phyloP scores from a whole-genome alignment of 2,113 vertebrate species.

The Megaptera novaeangliae region DNA sequence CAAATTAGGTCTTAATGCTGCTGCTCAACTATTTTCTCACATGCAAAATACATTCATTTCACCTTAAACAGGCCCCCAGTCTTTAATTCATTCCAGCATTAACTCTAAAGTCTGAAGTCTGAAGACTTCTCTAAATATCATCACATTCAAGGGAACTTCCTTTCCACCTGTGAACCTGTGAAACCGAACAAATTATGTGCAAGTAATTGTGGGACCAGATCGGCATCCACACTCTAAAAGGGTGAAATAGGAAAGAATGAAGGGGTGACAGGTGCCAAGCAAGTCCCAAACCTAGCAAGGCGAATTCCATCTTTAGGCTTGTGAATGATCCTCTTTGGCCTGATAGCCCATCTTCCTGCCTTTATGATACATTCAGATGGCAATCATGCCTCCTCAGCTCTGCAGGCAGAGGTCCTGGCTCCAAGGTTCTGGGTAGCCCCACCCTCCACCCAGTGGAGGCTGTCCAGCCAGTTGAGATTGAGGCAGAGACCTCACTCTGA shows the following conservation, averaged over 20 bases:
- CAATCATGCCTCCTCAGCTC: not conserved
- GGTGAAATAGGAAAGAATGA: not conserved
- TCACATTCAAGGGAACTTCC: not conserved
- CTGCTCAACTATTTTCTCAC: not conserved
- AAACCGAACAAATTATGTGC: not conserved
- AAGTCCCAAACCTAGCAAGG: not conserved
- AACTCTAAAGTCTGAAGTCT: not conserved
- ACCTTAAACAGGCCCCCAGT: not conserved
- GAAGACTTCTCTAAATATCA: not conserved
- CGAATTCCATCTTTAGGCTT: not conserved
- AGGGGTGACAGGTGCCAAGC: not conserved
- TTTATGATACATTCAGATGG: not conserved
- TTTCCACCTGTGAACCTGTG: not conserved
- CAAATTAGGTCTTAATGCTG: not conserved
- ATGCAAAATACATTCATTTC: not conserved
- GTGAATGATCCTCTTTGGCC: not conserved
- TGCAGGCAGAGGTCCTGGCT: not conserved
- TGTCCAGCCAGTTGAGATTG: not conserved
- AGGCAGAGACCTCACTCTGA: not conserved
- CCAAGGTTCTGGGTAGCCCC: not conserved
- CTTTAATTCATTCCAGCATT: not conserved
- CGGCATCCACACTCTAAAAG: not conserved
- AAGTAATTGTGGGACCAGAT: not conserved
- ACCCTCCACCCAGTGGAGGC: not conserved
- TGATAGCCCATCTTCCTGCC: not conserved